Evolutionary conservation across 1,140 invertebrate species (phyloP).

Genomic region (Drosophila tristis): DNA sequence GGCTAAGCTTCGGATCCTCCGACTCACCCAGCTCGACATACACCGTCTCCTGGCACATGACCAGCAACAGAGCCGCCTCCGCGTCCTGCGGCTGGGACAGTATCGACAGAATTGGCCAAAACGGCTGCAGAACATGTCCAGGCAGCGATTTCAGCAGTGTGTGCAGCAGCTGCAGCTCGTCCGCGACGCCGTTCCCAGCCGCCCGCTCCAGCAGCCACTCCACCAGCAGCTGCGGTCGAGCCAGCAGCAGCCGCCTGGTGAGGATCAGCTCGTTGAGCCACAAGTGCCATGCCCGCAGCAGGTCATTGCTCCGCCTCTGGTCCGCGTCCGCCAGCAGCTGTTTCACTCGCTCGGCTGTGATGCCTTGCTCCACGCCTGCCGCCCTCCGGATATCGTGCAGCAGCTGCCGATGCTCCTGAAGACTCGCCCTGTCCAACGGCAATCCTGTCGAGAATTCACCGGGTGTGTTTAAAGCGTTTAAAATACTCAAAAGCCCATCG

Average conservation of each 20-base stretch:
- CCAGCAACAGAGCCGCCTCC: slow-evolving; percentile 41
- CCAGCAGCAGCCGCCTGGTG: slow-evolving; percentile 18
- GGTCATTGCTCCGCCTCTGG: slow-evolving; percentile 5
- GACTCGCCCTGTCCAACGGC: slow-evolving; percentile 1
- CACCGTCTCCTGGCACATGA: slow-evolving; percentile 54
- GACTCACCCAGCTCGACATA: slow-evolving; percentile 12
- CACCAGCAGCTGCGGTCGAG: slow-evolving; percentile 21
- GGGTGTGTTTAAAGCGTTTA: slow-evolving; percentile 10
- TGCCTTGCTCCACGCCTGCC: slow-evolving; percentile 20
- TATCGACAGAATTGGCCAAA: slow-evolving; percentile 23
- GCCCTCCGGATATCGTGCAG: slow-evolving; percentile 18
- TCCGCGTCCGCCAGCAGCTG: slow-evolving; percentile 40
- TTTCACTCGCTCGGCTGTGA: slow-evolving; percentile 29
- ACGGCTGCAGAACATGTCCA: background rate
- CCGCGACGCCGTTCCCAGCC: background rate
- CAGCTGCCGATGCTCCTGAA: slow-evolving; percentile 40
- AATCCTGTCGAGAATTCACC: background rate
- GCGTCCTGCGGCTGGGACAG: slow-evolving; percentile 9
- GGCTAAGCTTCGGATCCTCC: background rate
- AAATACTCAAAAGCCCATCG: slow-evolving; percentile 34
- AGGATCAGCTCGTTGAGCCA: slow-evolving; percentile 56
- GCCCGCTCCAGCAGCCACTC: slow-evolving; percentile 35
- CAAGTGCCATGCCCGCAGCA: slow-evolving; percentile 45
- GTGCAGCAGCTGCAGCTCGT: slow-evolving; percentile 28
- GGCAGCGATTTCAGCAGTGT: slow-evolving; percentile 40